Percentiles rank a stretch among this genome's conserved stretches.
Evolutionary conservation across 2,888 invertebrate species (phyloP).

Genomic region (Xanthia icteritia): DNA sequence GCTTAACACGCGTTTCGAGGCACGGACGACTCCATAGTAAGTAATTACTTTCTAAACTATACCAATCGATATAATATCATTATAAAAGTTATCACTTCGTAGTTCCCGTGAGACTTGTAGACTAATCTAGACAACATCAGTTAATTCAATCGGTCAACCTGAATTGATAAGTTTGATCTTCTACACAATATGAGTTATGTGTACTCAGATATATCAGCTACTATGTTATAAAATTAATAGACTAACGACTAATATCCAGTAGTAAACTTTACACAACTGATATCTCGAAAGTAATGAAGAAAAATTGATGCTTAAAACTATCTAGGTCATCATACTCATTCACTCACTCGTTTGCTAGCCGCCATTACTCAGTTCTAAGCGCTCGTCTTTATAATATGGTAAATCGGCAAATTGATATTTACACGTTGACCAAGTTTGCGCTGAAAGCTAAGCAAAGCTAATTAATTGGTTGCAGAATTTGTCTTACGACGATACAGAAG

Average conservation of each 20-base stretch:
- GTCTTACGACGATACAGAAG: too few relatives aligned
- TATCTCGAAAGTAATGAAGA: background rate
- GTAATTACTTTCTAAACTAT: constrained; percentile 15
- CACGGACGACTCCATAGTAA: background rate
- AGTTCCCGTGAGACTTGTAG: background rate
- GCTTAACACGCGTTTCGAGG: too few relatives aligned
- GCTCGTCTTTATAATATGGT: too few relatives aligned
- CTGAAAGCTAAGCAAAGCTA: too few relatives aligned
- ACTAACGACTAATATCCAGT: background rate
- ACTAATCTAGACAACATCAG: too few relatives aligned
- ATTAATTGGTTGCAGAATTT: too few relatives aligned
- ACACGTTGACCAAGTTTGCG: too few relatives aligned
- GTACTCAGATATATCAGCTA: background rate
- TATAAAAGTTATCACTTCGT: constrained; percentile 3
- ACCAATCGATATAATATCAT: constrained; percentile 1
- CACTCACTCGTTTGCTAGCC: too few relatives aligned
- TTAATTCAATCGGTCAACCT: background rate
- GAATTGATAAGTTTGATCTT: constrained; percentile 2
- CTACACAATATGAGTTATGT: background rate
- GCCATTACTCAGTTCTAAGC: too few relatives aligned
- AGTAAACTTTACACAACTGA: background rate
- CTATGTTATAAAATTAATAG: background rate
- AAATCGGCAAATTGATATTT: too few relatives aligned
- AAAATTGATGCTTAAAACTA: background rate
- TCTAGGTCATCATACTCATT: background rate